Conservation (phyloP, 2,888 invertebrate genomes). For the Drosophila cyrtoloma region DNA sequence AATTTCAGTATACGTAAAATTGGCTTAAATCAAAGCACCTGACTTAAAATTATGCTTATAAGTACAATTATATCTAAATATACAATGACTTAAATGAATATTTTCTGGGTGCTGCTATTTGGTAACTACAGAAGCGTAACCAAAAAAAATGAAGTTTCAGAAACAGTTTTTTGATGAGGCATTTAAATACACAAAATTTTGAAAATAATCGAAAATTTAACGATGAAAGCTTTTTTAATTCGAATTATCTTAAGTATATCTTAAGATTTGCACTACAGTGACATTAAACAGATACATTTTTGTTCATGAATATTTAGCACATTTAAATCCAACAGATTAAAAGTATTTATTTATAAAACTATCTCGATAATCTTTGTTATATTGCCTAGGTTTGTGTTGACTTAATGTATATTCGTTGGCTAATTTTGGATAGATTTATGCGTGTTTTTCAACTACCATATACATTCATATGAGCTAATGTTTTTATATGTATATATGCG, state of each 20-base stretch:
- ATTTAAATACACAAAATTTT: neutral
- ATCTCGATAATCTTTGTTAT: slow-evolving; percentile 32
- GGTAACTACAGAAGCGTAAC: slow-evolving; percentile 31
- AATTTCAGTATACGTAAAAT: slow-evolving; percentile 66
- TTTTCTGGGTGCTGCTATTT: slow-evolving; percentile 34
- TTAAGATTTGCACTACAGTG: neutral
- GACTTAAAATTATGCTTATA: slow-evolving; percentile 59
- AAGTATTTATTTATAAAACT: neutral
- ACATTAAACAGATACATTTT: neutral
- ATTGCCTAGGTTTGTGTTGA: slow-evolving; percentile 54
- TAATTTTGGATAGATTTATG: slow-evolving; percentile 80
- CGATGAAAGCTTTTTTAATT: neutral
- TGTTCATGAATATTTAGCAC: neutral
- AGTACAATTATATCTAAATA: slow-evolving; percentile 47
- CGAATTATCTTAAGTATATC: neutral
- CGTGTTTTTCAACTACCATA: slow-evolving; percentile 77
- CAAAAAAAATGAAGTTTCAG: slow-evolving; percentile 16
- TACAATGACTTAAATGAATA: slow-evolving; percentile 41
- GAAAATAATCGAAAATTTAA: neutral
- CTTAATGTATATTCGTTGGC: slow-evolving; percentile 69
- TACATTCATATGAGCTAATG: slow-evolving; percentile 40
- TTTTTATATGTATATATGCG: slow-evolving; percentile 25
- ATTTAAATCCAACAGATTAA: neutral
- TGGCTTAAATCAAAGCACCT: slow-evolving; percentile 79
- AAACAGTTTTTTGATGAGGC: neutral